Evolutionary conservation across 2,888 invertebrate species (phyloP).

Genomic region (Tipula lateralis): DNA sequence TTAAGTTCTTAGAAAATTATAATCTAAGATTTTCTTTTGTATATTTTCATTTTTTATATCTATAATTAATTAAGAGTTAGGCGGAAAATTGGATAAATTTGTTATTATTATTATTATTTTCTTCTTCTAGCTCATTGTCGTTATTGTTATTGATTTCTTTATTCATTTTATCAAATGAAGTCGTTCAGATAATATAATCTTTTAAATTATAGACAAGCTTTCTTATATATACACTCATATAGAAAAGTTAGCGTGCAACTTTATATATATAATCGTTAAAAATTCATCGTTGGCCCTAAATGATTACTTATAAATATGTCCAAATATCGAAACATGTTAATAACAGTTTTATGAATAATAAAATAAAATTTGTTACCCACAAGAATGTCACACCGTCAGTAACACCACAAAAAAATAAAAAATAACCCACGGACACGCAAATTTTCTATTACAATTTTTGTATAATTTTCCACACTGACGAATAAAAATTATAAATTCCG

Average conservation of each 20-base stretch:
- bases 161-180: not conserved
- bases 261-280: not conserved
- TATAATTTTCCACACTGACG: not conserved
- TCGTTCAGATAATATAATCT: not conserved
- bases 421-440: not conserved
- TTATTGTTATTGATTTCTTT: not conserved
- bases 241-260: not conserved
- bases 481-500: not conserved
- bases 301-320: not conserved
- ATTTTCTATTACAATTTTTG: not conserved
- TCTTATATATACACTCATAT: not conserved
- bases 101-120: not conserved
- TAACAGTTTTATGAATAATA: not conserved
- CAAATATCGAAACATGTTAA: not conserved
- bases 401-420: not conserved
- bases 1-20: slow-evolving; percentile 11
- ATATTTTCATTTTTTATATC: not conserved
- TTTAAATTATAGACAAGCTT: not conserved
- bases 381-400: not conserved
- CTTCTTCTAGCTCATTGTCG: not conserved
- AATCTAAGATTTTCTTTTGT: not conserved
- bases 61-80: slow-evolving; percentile 19
- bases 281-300: not conserved
- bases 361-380: not conserved
- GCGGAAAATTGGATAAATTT: slow-evolving; percentile 1